Conservation (phyloP, 2,888 invertebrate species). For the Geophilus truncorum region DNA sequence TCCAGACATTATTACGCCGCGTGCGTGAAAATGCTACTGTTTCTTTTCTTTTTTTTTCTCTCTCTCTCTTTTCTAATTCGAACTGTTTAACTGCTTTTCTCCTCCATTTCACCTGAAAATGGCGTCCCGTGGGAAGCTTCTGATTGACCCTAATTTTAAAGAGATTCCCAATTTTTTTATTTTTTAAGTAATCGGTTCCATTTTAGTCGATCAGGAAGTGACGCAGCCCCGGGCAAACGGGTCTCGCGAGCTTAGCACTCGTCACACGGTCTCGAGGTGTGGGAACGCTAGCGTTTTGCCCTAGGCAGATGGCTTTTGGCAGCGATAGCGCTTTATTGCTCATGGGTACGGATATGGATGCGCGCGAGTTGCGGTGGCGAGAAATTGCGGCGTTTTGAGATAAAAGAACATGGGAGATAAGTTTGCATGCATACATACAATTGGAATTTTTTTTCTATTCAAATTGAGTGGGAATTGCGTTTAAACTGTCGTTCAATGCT, state of each 20-base stretch:
- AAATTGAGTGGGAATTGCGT: too few species aligned
- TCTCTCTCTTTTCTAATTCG: background rate
- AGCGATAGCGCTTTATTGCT: conserved; percentile 8
- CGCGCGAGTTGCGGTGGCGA: conserved; percentile 13
- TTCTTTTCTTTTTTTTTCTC: background rate
- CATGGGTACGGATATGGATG: conserved; percentile 8
- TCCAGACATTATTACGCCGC: conserved; percentile 5
- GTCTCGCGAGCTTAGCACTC: conserved; percentile 14
- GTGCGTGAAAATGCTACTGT: conserved; percentile 16
- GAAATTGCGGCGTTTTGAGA: conserved; percentile 15
- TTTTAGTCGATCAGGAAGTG: conserved; percentile 18
- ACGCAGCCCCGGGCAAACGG: background rate
- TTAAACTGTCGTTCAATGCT: too few species aligned
- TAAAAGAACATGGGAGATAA: background rate
- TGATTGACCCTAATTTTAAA: background rate
- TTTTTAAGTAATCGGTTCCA: background rate
- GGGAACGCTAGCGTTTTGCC: conserved; percentile 22
- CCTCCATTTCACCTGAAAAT: conserved; percentile 15
- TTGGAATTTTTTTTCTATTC: too few species aligned
- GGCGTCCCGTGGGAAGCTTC: conserved; percentile 11
- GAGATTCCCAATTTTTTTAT: background rate
- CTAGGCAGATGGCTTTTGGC: conserved; percentile 11
- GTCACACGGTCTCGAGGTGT: conserved; percentile 21
- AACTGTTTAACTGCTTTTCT: conserved; percentile 5
- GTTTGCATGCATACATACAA: background rate